These are phyloP conservation scores for Strix aluco DNA, from an alignment of 2,113 vertebrate species.

Conservation along the genomic window DNA sequence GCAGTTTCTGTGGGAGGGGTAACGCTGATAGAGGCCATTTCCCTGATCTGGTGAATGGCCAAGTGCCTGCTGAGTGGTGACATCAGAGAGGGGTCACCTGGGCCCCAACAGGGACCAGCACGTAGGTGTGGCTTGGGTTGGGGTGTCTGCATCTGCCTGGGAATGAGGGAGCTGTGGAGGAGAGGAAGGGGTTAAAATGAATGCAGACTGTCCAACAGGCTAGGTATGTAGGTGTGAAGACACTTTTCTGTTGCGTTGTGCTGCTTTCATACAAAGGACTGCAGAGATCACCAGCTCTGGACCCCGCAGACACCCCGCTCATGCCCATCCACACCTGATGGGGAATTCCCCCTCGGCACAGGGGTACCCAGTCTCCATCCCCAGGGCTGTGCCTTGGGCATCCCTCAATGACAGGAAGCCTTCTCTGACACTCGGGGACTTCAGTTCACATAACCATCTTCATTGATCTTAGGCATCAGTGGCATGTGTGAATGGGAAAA, in stretches of 20 bases:
- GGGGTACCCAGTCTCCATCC: not conserved
- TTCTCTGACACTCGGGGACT: not conserved
- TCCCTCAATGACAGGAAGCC: not conserved
- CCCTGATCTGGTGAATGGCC: accelerated
- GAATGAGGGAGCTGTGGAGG: not conserved
- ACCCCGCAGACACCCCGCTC: not conserved
- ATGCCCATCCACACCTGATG: not conserved
- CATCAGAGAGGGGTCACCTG: not conserved
- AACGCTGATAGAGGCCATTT: not conserved
- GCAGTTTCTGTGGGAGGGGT: not conserved
- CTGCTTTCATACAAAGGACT: not conserved
- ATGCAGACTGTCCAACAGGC: not conserved
- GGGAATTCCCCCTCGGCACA: not conserved
- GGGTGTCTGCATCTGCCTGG: not conserved
- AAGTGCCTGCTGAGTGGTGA: accelerated
- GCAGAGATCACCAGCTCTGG: not conserved
- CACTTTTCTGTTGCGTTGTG: not conserved
- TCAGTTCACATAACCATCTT: accelerated
- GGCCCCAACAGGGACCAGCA: not conserved
- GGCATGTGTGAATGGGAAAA: not conserved
- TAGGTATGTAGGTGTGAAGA: not conserved
- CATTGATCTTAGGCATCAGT: not conserved
- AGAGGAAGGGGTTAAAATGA: not conserved
- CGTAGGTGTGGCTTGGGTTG: not conserved
- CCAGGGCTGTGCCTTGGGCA: not conserved